A percentile compares a stretch with the other conserved stretches of the same genome.
These are phyloP conservation scores for Myioborus melanocephalus DNA, from an alignment of 2,797 vertebrate genomes.

Conservation along the genomic window DNA sequence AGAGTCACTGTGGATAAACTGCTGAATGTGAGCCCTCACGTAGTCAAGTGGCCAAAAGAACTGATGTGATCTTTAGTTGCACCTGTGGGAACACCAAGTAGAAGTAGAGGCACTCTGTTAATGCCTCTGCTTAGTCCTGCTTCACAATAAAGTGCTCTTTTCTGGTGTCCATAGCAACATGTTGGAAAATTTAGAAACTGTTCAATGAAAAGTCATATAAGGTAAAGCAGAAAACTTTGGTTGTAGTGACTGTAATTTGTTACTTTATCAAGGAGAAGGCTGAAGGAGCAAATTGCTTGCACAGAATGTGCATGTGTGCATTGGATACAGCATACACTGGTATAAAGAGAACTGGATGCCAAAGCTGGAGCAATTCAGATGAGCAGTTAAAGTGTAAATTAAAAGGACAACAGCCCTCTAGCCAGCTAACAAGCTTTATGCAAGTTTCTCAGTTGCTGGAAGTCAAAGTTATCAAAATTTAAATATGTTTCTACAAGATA, in stretches of 20 bases:
- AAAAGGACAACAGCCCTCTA: background rate
- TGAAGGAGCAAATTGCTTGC: background rate
- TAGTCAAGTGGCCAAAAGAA: background rate
- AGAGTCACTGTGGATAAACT: background rate
- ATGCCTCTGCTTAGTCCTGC: background rate
- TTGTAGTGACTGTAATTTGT: background rate
- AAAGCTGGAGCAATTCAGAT: background rate
- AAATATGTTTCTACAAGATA: background rate
- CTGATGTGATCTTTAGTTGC: background rate
- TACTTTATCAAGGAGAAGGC: background rate
- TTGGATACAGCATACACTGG: background rate
- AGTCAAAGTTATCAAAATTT: background rate
- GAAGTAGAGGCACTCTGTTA: background rate
- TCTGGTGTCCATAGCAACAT: conserved; percentile 25
- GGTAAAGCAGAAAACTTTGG: background rate
- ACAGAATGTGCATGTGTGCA: rapidly evolving
- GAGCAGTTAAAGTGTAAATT: background rate
- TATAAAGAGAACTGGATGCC: background rate
- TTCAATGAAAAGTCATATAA: background rate
- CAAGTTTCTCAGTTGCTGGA: background rate
- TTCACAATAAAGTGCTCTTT: background rate
- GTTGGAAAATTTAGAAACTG: background rate
- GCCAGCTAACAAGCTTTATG: background rate
- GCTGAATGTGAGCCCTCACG: background rate
- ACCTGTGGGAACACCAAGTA: background rate